Base-by-base conservation (phyloP, 2,888 invertebrate genomes). In the Mesodorylaimus sp. region DNA sequence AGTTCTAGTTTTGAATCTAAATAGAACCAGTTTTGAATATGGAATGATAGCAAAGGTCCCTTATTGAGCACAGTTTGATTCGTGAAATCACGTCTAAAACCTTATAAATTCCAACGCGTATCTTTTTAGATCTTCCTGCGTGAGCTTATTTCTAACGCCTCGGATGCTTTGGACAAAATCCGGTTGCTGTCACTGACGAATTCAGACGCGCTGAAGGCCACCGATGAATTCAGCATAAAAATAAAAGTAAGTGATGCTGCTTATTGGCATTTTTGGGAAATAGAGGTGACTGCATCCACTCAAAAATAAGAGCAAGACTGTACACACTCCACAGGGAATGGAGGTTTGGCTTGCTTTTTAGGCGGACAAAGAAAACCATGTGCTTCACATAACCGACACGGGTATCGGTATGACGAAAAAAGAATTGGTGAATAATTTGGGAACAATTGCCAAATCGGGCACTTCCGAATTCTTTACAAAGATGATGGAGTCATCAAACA, bases 91-190 rank as follows among this genome's bases (percentile, higher is more conserved):
- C n/a, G n/a, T n/a, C n/a, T n/a, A n/a, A n/a, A n/a, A n/a, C n/a
- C n/a, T n/a, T n/a, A n/a, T n/a, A n/a, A n/a, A n/a, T n/a, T n/a
- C n/a, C n/a, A n/a, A n/a, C n/a, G 16, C 41, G 21, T n/a, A 19
- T 39, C 41, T 47, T 21, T 50, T 2, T 71, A 81, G 79, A 93
- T 95, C 60, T 95, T 89, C 78, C 74, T 95, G 53, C 77, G 97
- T 63, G 97, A 97, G 73, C 74, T 97, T 68, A 97, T 97, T 64
- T 97, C 95, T 1, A 99, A 97, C 73, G 95, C 89, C 0, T 95
- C 95, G 0, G 97, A 97, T 75, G 97, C 97, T 39, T 74, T 97
- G 56, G 97, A 97, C 72, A 97, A 99, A 71, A 91, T 99, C 62
- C 79, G 97, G 25, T 75, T 95, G 59, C 69, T 95, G 53, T 83